These are phyloP conservation scores for Bemisia tabaci DNA, from an alignment of 1,140 invertebrate species.

Conservation along the genomic window DNA sequence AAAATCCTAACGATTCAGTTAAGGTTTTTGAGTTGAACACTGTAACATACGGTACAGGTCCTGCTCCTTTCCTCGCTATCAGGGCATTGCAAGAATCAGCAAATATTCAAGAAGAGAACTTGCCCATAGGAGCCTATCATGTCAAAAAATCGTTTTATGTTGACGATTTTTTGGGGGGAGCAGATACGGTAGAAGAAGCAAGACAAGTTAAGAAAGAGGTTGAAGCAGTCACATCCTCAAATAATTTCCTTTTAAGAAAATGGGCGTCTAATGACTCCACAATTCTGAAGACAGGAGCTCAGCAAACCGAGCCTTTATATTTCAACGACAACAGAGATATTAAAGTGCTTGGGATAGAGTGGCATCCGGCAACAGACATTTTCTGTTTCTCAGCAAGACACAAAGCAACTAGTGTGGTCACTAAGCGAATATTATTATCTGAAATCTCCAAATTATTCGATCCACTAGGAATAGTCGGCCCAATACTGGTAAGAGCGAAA, in stretches of 20 bases:
- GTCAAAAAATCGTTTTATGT: conserved; percentile 26
- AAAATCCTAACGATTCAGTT: not conserved
- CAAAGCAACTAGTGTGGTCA: not conserved
- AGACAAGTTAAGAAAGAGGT: not conserved
- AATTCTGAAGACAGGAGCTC: not conserved
- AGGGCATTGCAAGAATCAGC: conserved; percentile 25
- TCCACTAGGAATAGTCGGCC: conserved; percentile 28
- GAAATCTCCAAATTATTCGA: conserved; percentile 27
- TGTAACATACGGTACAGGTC: conserved; percentile 30
- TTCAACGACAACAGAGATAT: not conserved
- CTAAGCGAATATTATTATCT: conserved; percentile 19
- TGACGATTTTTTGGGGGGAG: conserved; percentile 28
- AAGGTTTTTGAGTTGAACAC: conserved; percentile 15
- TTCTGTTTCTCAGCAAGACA: not conserved
- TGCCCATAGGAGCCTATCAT: conserved; percentile 22
- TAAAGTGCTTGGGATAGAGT: not conserved
- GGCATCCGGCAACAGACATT: not conserved
- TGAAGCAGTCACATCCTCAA: not conserved
- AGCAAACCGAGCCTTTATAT: not conserved
- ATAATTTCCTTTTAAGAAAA: not conserved
- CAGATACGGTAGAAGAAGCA: conserved; percentile 19
- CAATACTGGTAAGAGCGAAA: conserved; percentile 29
- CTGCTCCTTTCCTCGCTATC: conserved; percentile 28
- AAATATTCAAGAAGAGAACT: conserved; percentile 19
- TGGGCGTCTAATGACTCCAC: not conserved